Evolutionary conservation across 2,113 vertebrate species (phyloP), one percentile per base, ranked within the genome.

Genomic region (Hydropotes inermis): DNA sequence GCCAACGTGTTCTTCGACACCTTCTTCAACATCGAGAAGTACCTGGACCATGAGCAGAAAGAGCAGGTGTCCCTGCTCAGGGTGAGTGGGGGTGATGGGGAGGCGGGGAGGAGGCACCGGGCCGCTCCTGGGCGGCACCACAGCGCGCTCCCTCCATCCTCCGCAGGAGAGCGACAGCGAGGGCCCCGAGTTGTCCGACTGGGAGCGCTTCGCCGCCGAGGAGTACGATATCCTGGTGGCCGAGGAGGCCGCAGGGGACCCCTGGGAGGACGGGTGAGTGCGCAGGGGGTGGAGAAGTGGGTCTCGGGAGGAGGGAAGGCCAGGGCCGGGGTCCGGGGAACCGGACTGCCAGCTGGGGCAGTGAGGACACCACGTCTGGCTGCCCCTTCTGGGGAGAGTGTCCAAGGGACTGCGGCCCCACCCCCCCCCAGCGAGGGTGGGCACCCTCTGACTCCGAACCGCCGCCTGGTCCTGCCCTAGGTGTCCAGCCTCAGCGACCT

Each of bases 71-170:
- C 61, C 61, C 61, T 67, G 33, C 61, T 67, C 33, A 67, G 61
- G 61, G 61, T 67, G 61, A 17, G 61, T 25, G 61, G 30, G 15
- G 7, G 33, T 17, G 33, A 9, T 4, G 9, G 64, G 64, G 64
- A 5, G 67, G 67, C 64, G 1, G 16, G 16, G 33, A 16, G 4
- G 33, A 15, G 7, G 16, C 3, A 0, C 67, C 1, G 33, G 16
- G 30, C n/a, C 1, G 0, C 67, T 6, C 17, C 33, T 7, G 7
- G 15, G 4, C 0, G 33, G n/a, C 16, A 2, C 16, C 5, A 1
- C 36, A 1, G 21, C 1, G 2, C 5, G 36, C 19, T 13, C 36
- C 1, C 5, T 2, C 13, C 13, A 2, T 6, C 58, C 2, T 27
- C 58, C 28, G 6, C 67, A 74, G 67, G 67, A 74, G 36, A 74